Evolutionary conservation across 2,113 vertebrate species (phyloP).

Genomic region (Sinocyclocheilus rhinocerous): DNA sequence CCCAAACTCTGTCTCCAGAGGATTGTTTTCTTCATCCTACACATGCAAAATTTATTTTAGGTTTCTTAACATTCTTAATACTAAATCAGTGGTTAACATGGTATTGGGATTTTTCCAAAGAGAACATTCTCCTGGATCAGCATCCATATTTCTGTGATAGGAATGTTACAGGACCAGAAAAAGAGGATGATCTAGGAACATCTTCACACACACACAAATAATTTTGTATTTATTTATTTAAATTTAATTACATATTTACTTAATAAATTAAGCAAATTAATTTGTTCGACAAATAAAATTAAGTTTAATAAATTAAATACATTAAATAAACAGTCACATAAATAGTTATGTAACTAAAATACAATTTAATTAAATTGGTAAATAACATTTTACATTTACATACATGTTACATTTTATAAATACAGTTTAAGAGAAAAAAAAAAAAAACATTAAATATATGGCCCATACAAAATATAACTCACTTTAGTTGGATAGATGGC

Average conservation of each 20-base stretch:
- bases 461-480: background rate
- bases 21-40: slow-evolving; percentile 74
- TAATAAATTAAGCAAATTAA: too few relatives aligned
- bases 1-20: slow-evolving; percentile 72
- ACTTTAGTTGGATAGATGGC: slow-evolving; percentile 70
- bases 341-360: too few relatives aligned
- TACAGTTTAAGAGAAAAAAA: background rate
- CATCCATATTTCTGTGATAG: background rate
- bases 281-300: too few relatives aligned
- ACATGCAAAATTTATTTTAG: background rate
- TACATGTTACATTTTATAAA: too few relatives aligned
- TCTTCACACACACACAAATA: background rate
- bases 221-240: too few relatives aligned
- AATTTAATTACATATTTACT: too few relatives aligned
- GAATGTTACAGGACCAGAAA: background rate
- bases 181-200: background rate
- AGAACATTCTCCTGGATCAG: background rate
- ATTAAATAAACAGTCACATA: too few relatives aligned
- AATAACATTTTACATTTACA: too few relatives aligned
- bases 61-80: background rate
- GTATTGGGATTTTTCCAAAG: background rate
- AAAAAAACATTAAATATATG: background rate
- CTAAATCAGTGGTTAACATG: background rate
- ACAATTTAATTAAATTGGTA: too few relatives aligned
- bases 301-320: too few relatives aligned